Percentiles rank a stretch among this genome's conserved stretches.
These are phyloP conservation scores for Pygoscelis adeliae DNA, from an alignment of 2,113 vertebrate species.

Conservation along the genomic window DNA sequence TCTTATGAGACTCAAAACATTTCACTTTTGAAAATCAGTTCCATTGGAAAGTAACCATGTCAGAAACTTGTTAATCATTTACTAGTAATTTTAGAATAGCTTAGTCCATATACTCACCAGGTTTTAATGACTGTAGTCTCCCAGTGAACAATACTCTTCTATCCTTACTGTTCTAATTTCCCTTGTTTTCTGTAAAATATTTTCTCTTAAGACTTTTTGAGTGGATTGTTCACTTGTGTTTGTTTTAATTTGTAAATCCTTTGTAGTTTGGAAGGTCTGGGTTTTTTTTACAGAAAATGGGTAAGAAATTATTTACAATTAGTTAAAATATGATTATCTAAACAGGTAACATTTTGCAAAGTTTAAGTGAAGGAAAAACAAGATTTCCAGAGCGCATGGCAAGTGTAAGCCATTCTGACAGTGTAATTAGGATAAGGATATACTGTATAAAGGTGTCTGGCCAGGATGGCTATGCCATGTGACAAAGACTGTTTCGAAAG, in stretches of 20 bases:
- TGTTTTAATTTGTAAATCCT: background rate
- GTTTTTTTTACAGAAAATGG: accelerated
- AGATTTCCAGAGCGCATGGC: background rate
- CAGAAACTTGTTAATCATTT: background rate
- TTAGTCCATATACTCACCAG: background rate
- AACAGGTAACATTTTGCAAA: background rate
- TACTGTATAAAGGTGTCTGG: background rate
- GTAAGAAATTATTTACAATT: background rate
- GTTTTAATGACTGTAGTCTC: background rate
- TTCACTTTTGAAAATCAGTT: background rate
- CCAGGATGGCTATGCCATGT: background rate
- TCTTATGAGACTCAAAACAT: background rate
- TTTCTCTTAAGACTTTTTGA: background rate
- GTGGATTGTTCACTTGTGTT: background rate
- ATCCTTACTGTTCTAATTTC: background rate
- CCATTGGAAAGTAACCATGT: background rate
- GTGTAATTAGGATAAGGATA: background rate
- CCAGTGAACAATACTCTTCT: background rate
- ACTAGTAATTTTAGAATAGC: background rate
- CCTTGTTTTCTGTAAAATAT: background rate
- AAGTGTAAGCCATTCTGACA: background rate
- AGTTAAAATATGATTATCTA: background rate
- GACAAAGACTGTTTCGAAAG: background rate
- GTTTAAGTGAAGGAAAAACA: background rate
- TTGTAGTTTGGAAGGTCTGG: background rate